These are phyloP conservation scores for Acrobeloides nanus DNA, from an alignment of 2,888 invertebrate genomes.

Conservation along the genomic window DNA sequence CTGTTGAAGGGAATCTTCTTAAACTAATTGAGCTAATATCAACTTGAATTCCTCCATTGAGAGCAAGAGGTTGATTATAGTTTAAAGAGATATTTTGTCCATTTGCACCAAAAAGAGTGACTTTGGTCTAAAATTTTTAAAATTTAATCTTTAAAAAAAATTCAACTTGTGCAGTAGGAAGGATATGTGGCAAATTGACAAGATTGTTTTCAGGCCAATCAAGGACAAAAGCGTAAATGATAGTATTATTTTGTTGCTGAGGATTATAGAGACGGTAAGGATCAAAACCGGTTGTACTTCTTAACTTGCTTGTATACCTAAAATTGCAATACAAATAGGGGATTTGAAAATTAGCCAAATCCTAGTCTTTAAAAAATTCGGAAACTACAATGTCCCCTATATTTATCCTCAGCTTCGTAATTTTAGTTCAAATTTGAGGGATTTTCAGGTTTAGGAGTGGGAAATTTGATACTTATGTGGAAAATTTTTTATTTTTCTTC, in stretches of 20 bases:
- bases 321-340: too few species aligned
- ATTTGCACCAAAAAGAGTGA: constrained; percentile 33
- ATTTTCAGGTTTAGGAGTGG: too few species aligned
- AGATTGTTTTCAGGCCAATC: constrained; percentile 19
- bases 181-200: constrained; percentile 29
- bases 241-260: constrained; percentile 28
- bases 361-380: too few species aligned
- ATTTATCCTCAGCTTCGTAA: too few species aligned
- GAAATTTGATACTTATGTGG: too few species aligned
- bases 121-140: constrained; percentile 30
- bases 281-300: constrained; percentile 12
- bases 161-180: constrained; percentile 29
- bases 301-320: constrained; percentile 39
- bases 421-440: too few species aligned
- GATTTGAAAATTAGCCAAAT: constrained; percentile 17
- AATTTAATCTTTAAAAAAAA: constrained; percentile 6
- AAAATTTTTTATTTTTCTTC: too few species aligned
- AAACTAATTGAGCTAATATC: constrained; percentile 21
- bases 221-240: constrained; percentile 47
- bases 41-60: too few species aligned
- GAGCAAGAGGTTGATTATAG: constrained; percentile 1
- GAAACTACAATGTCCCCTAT: too few species aligned
- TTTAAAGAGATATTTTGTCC: constrained; percentile 12
- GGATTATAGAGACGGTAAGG: constrained; percentile 16
- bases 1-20: constrained; percentile 28